These are phyloP conservation scores for Acyrthosiphon pisum DNA, from an alignment of 1,140 invertebrate species.

Conservation along the genomic window DNA sequence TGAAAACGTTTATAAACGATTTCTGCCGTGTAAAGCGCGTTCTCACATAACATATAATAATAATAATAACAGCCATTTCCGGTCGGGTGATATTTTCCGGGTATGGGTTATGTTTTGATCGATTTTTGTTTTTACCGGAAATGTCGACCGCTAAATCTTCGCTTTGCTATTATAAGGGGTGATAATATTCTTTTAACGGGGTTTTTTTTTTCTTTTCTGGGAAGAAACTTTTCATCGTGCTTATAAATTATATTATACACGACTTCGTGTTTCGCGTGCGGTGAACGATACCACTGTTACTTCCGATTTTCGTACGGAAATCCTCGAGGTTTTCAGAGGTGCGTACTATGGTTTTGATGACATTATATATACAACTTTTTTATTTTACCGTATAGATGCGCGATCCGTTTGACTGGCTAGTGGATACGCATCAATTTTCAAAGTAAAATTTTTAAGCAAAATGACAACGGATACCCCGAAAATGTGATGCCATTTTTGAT, in stretches of 20 bases:
- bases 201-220: background rate
- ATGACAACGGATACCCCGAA: no score
- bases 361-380: background rate
- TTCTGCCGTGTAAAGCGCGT: background rate
- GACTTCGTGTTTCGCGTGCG: background rate
- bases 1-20: background rate
- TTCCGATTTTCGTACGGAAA: background rate
- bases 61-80: background rate
- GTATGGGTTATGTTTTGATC: background rate
- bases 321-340: background rate
- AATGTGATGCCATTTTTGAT: no score
- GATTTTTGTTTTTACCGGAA: conserved; percentile 7
- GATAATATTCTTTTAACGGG: background rate
- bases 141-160: background rate
- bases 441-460: no score
- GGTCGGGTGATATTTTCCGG: background rate
- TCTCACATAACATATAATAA: background rate
- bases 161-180: background rate
- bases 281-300: background rate
- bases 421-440: no score
- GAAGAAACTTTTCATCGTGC: background rate
- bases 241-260: conserved; percentile 4
- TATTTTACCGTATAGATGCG: background rate
- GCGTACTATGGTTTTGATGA: background rate
- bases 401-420: no score